Evolutionary conservation across 1,140 invertebrate species (phyloP).

Genomic region (Olivierus martensii): DNA sequence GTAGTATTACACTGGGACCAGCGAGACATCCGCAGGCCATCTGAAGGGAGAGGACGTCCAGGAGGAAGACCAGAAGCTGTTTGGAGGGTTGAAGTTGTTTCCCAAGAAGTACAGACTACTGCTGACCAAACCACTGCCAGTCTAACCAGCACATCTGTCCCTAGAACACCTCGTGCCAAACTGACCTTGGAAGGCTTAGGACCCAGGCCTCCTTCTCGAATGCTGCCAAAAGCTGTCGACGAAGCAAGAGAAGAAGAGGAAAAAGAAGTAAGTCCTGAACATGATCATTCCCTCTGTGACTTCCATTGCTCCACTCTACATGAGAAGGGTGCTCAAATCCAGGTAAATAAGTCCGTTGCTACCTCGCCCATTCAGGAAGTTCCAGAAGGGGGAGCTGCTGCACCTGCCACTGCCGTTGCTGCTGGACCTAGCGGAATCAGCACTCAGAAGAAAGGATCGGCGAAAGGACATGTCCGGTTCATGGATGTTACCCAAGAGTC

Average conservation of each 20-base stretch:
- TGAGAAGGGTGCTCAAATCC: slow-evolving; percentile 76
- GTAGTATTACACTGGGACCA: slow-evolving; percentile 88
- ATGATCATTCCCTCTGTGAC: slow-evolving; percentile 54
- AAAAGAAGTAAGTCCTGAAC: slow-evolving; percentile 16
- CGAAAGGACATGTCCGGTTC: slow-evolving; percentile 20
- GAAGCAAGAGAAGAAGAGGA: not conserved
- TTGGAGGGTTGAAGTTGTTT: slow-evolving; percentile 16
- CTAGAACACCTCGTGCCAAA: slow-evolving; percentile 17
- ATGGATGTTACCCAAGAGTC: slow-evolving; percentile 13
- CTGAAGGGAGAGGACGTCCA: slow-evolving; percentile 21
- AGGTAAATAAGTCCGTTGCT: slow-evolving; percentile 76
- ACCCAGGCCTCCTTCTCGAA: slow-evolving; percentile 10
- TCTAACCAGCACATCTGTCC: slow-evolving; percentile 3
- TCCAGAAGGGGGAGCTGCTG: slow-evolving; percentile 19
- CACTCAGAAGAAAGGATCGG: slow-evolving; percentile 8
- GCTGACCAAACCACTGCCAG: slow-evolving; percentile 9
- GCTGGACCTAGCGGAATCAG: slow-evolving; percentile 8
- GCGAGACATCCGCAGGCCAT: slow-evolving; percentile 21
- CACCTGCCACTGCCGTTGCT: slow-evolving; percentile 8
- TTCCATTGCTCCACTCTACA: slow-evolving; percentile 89
- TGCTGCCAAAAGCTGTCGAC: slow-evolving; percentile 16
- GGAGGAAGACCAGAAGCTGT: slow-evolving; percentile 6
- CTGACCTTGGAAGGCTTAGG: slow-evolving; percentile 18
- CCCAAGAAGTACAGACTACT: slow-evolving; percentile 14
- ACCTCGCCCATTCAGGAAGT: slow-evolving; percentile 76